phyloP scores from a whole-genome alignment of 2,888 invertebrate species.

The Monopis laevigella region DNA sequence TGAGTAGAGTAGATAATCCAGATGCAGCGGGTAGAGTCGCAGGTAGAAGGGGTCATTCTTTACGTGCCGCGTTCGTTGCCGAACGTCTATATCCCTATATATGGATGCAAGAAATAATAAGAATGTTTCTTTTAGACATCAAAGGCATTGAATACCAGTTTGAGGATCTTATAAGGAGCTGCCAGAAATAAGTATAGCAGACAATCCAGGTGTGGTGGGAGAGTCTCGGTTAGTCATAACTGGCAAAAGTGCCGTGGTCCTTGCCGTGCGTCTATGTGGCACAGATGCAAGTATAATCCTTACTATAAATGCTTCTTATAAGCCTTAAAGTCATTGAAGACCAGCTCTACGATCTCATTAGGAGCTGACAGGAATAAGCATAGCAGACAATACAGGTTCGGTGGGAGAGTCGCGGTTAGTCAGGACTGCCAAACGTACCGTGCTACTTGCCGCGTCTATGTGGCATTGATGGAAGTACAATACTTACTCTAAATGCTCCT shows the following conservation, averaged over 20 bases:
- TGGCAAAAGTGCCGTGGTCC: constrained; percentile 82
- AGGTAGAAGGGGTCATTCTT: too few relatives aligned
- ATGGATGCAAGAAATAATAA: too few relatives aligned
- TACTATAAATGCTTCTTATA: constrained; percentile 73
- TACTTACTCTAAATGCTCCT: constrained; percentile 74
- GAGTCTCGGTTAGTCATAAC: constrained; percentile 83
- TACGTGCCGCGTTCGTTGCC: too few relatives aligned
- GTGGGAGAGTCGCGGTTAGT: constrained; percentile 80
- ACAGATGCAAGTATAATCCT: constrained; percentile 86
- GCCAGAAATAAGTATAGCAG: constrained; percentile 86
- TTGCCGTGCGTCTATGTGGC: constrained; percentile 83
- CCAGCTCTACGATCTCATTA: constrained; percentile 83
- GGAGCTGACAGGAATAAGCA: constrained; percentile 83
- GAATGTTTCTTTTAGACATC: constrained; percentile 74
- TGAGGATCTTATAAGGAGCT: constrained; percentile 81
- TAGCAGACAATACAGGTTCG: constrained; percentile 80
- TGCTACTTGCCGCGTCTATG: constrained; percentile 79
- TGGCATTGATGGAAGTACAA: constrained; percentile 81
- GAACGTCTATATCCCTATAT: too few relatives aligned
- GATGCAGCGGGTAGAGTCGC: too few relatives aligned
- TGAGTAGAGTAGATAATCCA: too few relatives aligned
- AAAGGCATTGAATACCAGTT: constrained; percentile 82
- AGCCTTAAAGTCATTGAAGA: constrained; percentile 82
- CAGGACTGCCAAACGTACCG: constrained; percentile 85
- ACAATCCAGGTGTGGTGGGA: constrained; percentile 79